Evolutionary conservation across 2,797 vertebrate species (phyloP), one percentile per base, ranked within the genome.

Genomic region (Hyperoplus immaculatus): DNA sequence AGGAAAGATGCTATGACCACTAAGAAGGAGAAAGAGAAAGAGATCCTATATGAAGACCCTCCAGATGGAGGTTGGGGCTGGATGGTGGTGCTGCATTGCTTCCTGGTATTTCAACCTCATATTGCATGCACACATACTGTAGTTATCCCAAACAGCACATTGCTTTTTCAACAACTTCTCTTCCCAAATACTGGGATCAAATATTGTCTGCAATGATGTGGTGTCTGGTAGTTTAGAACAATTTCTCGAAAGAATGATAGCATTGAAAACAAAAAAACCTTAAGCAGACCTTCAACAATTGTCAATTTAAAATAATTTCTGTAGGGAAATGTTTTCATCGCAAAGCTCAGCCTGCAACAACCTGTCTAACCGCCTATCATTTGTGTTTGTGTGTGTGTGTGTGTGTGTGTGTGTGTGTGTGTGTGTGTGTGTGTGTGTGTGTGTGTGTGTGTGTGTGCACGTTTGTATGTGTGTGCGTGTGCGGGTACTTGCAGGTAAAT

Each of bases 31-130:
- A 93, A 88, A 65, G 88, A 87, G 58, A 82, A 87, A 68, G 77
- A 79, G 39, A 83, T 93, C 74, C 80, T 80, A 16, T 95, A 94
- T 15, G 58, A 83, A 1, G 80, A 91, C 15, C 90, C 95, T 72
- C 96, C 92, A 1, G 96, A 94, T 39, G 92, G 95, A 78, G 97
- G 96, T 0, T 97, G 97, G 96, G 97, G 97, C 38, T 98, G 97
- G 97, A 96, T 96, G 95, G 95, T 96, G 29, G 96, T 97, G 72
- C 49, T 97, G 2, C 97, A 98, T 87, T 98, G 97, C 89, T 99
- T 99, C 84, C 89, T 99, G 96, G 97, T 99, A 93, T 80, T 95
- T 78, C 13, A 12, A 68, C 3, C 18, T 67, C 5, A 42, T 8
- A 12, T 16, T 3, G 29, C 29, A 29, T 29, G 29, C 29, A 29